Evolutionary conservation across 2,888 invertebrate genomes (phyloP).

Genomic region (Drosophila ezoana): DNA sequence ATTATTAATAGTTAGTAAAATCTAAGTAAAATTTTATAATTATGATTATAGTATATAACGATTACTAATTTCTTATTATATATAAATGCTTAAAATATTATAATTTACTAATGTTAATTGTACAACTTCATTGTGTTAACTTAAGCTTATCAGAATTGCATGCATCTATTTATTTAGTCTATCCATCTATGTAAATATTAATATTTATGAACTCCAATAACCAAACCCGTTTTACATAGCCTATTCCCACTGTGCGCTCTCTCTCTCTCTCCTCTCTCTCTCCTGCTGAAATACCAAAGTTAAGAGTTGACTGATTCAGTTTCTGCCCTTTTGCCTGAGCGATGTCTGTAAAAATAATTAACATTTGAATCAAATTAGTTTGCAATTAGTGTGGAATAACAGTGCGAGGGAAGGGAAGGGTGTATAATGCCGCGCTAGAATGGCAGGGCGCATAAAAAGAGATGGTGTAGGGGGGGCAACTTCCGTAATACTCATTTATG

Average conservation of each 20-base stretch:
- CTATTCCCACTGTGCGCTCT: constrained; percentile 16
- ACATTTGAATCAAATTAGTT: constrained; percentile 72
- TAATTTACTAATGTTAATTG: no score
- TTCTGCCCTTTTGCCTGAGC: constrained; percentile 5
- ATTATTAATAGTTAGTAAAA: no score
- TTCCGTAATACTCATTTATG: constrained; percentile 39
- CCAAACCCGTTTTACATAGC: background rate
- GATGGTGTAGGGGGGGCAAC: background rate
- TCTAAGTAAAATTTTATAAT: no score
- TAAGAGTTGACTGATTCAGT: constrained; percentile 21
- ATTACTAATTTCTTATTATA: no score
- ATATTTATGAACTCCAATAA: no score
- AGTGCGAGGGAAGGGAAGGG: constrained; percentile 3
- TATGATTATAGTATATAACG: no score
- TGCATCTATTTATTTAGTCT: no score
- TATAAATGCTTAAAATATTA: no score
- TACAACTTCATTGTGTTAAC: no score
- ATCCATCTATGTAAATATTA: no score
- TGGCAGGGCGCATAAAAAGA: background rate
- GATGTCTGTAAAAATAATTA: constrained; percentile 66
- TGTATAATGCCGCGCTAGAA: background rate
- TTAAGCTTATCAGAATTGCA: no score
- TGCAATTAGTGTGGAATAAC: constrained; percentile 59
- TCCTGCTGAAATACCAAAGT: constrained; percentile 7
- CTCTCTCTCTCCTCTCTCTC: constrained; percentile 1